These are phyloP conservation scores for human (Homo sapiens) DNA, from an alignment of 2,113 vertebrate species.

Conservation along the genomic window GRCh38 chrX:113713001-113713500, in stretches of 20 bases:
- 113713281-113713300: neutral
- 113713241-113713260: neutral
- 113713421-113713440: neutral
- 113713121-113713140: neutral
- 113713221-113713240: neutral
- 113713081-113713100: neutral
- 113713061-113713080: neutral
- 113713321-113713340: neutral
- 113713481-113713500: neutral
- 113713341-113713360: neutral
- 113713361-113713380: neutral
- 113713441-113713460: neutral
- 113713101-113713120: neutral
- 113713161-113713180: neutral
- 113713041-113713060: neutral
- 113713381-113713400: neutral
- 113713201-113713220: neutral
- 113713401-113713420: conserved; percentile 1
- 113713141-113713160: neutral
- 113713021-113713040: neutral
- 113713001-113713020: neutral
- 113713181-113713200: neutral
- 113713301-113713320: neutral
- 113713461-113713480: neutral
- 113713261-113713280: neutral